Base-by-base conservation (phyloP, 2,113 vertebrate genomes). In the Rhombomys opimus region DNA sequence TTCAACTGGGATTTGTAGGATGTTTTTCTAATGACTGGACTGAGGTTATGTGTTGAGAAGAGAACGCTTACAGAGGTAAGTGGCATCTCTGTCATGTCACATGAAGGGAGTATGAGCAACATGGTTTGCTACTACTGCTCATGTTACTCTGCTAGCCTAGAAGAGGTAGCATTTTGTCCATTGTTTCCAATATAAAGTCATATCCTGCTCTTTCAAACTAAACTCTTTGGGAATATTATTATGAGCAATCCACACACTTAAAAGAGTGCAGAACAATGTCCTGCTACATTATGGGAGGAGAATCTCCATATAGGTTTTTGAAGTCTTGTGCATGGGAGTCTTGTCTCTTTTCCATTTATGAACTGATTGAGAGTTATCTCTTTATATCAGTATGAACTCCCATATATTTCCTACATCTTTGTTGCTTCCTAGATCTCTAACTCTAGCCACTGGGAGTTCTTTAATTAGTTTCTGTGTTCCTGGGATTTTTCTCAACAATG, bases 1-100 rank as follows among this genome's bases (percentile, higher is more conserved):
- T 57, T 75, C 20, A 81, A 2, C 0, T 92, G 30, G n/a, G 30
- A 92, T 89, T 88, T 93, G 7, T 65, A 59, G 93, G 54, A 38
- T 93, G 50, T 68, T 96, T 97, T 92, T 91, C 30, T 96, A 61
- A 61, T 84, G 78, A 63, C 85, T 88, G 75, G 41, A 57, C 54
- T 72, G 32, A 8, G 22, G 50, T 95, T 85, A 46, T 85, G 59
- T 23, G 20, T 93, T 80, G 89, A 0, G 57, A 30, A 54, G 50
- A 87, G 25, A n/a, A 91, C 84, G 38, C 32, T 12, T 38, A 75
- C 75, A 93, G 63, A 75, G 22, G 17, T 77, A 73, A 93, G 22
- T 65, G 32, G 2, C 15, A 50, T 88, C 93, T 96, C 91, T 22
- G 57, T 72, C 52, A 87, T 75, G 81, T 76, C 52, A 72, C 72